These are phyloP conservation scores for Alces alces DNA, from an alignment of 2,113 vertebrate species.

Conservation along the genomic window DNA sequence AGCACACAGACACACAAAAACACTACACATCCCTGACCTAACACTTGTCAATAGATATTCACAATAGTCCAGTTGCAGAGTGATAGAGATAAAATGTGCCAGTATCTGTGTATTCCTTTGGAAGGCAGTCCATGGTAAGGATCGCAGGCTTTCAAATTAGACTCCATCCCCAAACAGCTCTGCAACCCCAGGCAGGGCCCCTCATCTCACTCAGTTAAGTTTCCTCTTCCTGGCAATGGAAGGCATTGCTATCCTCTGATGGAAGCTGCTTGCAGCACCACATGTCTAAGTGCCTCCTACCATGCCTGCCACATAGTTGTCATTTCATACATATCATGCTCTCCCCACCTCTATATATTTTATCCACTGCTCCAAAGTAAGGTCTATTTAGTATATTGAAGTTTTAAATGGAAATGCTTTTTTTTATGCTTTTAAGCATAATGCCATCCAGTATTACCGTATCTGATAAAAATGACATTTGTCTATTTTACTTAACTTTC, in stretches of 20 bases:
- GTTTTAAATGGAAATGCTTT: conserved; percentile 5
- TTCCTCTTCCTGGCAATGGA: not conserved
- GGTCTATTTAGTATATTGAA: not conserved
- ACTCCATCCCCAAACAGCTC: not conserved
- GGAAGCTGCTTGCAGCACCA: not conserved
- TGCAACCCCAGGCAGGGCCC: not conserved
- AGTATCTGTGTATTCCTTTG: not conserved
- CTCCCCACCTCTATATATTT: not conserved
- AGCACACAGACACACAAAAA: not conserved
- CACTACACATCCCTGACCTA: not conserved
- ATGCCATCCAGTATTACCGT: not conserved
- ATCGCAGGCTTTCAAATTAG: not conserved
- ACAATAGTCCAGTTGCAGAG: not conserved
- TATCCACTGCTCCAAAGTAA: not conserved
- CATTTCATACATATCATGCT: not conserved
- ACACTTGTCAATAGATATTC: not conserved
- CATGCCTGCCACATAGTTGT: not conserved
- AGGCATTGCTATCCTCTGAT: not conserved
- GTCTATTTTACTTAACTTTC: not conserved
- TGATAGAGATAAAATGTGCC: not conserved
- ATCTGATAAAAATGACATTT: not conserved
- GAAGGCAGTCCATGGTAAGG: not conserved
- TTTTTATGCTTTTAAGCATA: conserved; percentile 8
- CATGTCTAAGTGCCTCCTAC: not conserved
- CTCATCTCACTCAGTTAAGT: not conserved